Conservation (phyloP, 2,888 invertebrate genomes). For the Drosophila imparisetae region DNA sequence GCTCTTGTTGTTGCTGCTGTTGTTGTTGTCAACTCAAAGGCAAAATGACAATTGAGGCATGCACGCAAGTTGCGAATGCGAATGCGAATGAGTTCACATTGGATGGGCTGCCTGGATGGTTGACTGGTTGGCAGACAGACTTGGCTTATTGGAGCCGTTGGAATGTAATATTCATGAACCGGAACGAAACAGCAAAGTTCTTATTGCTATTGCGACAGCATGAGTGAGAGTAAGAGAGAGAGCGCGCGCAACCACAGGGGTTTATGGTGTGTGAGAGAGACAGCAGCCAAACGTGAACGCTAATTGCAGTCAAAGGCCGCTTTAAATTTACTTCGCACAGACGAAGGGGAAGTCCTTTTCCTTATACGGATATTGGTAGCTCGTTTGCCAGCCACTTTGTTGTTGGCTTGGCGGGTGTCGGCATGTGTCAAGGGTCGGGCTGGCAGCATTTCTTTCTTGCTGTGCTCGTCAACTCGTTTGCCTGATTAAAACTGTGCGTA, state of each 20-base stretch:
- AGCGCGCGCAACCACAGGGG: conserved; percentile 13
- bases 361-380: conserved; percentile 33
- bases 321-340: conserved; percentile 60
- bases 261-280: conserved; percentile 5
- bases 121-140: conserved; percentile 39
- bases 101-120: conserved; percentile 37
- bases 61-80: conserved; percentile 65
- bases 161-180: conserved; percentile 66
- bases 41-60: conserved; percentile 51
- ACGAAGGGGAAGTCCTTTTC: neutral
- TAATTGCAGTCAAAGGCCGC: conserved; percentile 81
- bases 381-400: conserved; percentile 49
- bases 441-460: conserved; percentile 46
- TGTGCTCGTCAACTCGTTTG: conserved; percentile 59
- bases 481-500: conserved; percentile 76
- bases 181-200: conserved; percentile 45
- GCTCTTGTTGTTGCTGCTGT: conserved; percentile 20
- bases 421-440: conserved; percentile 40
- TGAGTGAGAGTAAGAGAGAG: conserved; percentile 9
- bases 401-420: conserved; percentile 40
- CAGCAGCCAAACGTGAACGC: conserved; percentile 52
- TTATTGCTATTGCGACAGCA: conserved; percentile 9
- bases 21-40: conserved; percentile 56
- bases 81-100: conserved; percentile 49
- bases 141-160: conserved; percentile 51